Evolutionary conservation across 1,140 invertebrate genomes (phyloP), one percentile per base, ranked within the genome.

Genomic region (Cotesia chilonis): DNA sequence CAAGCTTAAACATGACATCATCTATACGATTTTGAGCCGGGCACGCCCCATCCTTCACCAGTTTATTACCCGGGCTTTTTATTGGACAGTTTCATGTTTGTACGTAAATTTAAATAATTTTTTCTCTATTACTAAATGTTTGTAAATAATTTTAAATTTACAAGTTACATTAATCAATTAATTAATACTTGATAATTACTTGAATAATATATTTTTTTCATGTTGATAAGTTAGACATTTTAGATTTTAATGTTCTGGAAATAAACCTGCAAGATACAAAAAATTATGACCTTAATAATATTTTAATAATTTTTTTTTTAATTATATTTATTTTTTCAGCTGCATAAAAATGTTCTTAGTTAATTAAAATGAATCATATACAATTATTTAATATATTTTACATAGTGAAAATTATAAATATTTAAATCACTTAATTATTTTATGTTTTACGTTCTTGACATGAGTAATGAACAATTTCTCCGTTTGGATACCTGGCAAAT

Each of bases 391-490:
- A 28, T 7, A 68, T 55, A 68, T 68, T 52, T 68, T 14, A 68
- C 28, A 20, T 41, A 52, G 7, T 41, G 9, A 52, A 52, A 52
- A 20, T 28, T 47, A 70, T 47, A 28, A n/a, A 20, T 51, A 51
- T 51, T 66, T 9, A 66, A 66, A 1, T 28, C 63, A 51, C 10
- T 41, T 52, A 57, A 70, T n/a, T 38, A 36, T 14, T 72, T 81
- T 82, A 86, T 69, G 72, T 69, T 72, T 86, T 87, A 17, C 85
- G 87, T 70, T 88, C 86, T 73, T 89, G 88, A 82, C 96, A 98
- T 0, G 93, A 95, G 82, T 95, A 96, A 87, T 98, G 96, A 4
- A 98, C 95, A 41, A 97, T 93, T 77, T 96, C 93, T 3, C 95
- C 96, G 87, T 95, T 95, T 2, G 96, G 94, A 87, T 95, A 96